Conservation (phyloP, 2,888 invertebrate genomes). For the Tetanocera ferruginea region DNA sequence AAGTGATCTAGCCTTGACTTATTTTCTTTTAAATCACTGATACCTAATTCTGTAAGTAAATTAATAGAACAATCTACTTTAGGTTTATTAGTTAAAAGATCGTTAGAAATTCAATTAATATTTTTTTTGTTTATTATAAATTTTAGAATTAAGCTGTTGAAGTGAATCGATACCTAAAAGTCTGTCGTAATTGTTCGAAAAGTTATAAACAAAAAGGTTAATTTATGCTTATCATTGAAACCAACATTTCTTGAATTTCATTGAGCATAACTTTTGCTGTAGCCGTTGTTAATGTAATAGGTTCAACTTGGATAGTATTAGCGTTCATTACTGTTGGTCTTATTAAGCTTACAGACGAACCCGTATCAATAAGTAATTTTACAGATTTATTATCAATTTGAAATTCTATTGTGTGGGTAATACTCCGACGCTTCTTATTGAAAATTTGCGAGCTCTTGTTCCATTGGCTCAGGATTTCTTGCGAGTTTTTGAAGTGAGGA, state of each 20-base stretch:
- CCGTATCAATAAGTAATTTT: constrained; percentile 35
- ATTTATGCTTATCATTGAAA: background rate
- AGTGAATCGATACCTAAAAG: constrained; percentile 35
- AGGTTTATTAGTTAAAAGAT: background rate
- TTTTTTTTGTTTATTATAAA: constrained; percentile 21
- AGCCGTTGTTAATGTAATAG: constrained; percentile 35
- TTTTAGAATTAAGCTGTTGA: constrained; percentile 31
- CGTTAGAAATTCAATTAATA: constrained; percentile 18
- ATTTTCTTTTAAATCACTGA: constrained; percentile 3
- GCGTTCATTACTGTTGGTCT: constrained; percentile 22
- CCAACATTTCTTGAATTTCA: constrained; percentile 24
- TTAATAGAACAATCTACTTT: constrained; percentile 1
- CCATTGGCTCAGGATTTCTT: constrained; percentile 27
- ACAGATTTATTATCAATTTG: background rate
- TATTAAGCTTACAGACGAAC: constrained; percentile 37
- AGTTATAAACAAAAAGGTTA: constrained; percentile 32
- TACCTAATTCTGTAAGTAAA: background rate
- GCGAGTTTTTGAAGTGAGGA: background rate
- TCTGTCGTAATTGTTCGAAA: constrained; percentile 39
- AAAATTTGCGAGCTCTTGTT: constrained; percentile 12
- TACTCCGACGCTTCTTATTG: constrained; percentile 11
- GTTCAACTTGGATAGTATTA: constrained; percentile 17
- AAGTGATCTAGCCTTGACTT: constrained; percentile 23
- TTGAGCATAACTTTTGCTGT: constrained; percentile 22
- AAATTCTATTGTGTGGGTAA: background rate